Percentiles rank a stretch among this genome's conserved stretches.
Conservation (phyloP, 1,140 invertebrate genomes). For the Theocolax elegans region DNA sequence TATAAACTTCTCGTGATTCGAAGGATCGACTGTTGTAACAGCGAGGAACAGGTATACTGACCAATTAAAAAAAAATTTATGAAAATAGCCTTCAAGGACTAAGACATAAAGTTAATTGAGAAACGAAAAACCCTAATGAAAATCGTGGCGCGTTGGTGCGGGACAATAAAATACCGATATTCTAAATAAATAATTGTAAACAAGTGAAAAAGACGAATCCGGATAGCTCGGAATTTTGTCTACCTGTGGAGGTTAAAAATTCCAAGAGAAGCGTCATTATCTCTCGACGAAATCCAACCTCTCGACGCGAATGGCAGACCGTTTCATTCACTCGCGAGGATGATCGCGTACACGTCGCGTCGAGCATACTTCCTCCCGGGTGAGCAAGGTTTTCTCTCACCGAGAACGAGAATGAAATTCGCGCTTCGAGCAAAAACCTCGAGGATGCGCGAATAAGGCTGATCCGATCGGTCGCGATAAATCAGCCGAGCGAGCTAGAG, state of each 20-base stretch:
- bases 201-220: too few relatives aligned
- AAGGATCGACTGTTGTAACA: too few relatives aligned
- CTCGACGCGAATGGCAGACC: not conserved
- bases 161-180: too few relatives aligned
- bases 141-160: too few relatives aligned
- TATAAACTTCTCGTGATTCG: too few relatives aligned
- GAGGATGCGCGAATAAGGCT: slow-evolving; percentile 15
- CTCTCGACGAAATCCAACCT: slow-evolving; percentile 13
- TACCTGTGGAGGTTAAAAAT: slow-evolving; percentile 1
- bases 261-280: slow-evolving; percentile 34
- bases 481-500: not conserved
- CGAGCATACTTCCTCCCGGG: slow-evolving; percentile 16
- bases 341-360: slow-evolving; percentile 2
- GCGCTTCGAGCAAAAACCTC: not conserved
- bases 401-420: not conserved
- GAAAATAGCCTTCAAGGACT: too few relatives aligned
- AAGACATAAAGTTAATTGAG: too few relatives aligned
- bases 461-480: slow-evolving; percentile 33
- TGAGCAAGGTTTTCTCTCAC: too few relatives aligned
- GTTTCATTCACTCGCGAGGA: slow-evolving; percentile 35
- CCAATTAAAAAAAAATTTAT: too few relatives aligned
- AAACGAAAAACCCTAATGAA: too few relatives aligned
- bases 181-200: too few relatives aligned
- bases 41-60: too few relatives aligned
- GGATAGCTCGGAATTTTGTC: slow-evolving; percentile 34